Evolutionary conservation across 2,113 vertebrate species (phyloP).

Genomic region (Trachemys scripta): DNA sequence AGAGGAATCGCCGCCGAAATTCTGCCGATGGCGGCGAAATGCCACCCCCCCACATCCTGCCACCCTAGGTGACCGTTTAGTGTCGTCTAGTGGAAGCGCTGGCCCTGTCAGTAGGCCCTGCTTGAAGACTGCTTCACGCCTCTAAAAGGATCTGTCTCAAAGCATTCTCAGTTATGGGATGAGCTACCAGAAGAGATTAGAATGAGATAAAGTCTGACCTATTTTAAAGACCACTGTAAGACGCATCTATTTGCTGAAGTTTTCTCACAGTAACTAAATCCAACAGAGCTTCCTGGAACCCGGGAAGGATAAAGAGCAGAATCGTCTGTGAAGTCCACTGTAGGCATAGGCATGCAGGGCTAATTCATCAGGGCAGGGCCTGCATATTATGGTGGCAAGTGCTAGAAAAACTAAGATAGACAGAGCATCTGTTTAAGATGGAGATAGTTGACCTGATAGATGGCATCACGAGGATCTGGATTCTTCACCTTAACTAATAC

Average conservation of each 20-base stretch:
- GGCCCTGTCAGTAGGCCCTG: not conserved
- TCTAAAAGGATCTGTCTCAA: not conserved
- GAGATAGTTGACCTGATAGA: not conserved
- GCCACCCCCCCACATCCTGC: too few species aligned
- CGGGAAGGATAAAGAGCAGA: not conserved
- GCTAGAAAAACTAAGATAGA: rapidly evolving
- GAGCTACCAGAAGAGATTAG: not conserved
- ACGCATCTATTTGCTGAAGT: not conserved
- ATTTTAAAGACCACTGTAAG: not conserved
- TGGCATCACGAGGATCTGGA: not conserved
- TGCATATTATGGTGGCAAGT: not conserved
- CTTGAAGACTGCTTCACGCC: not conserved
- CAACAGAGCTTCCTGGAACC: not conserved
- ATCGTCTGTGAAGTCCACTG: not conserved
- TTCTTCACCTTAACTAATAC: not conserved
- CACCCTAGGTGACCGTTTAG: too few species aligned
- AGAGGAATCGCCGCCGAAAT: too few species aligned
- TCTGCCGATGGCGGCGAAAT: too few species aligned
- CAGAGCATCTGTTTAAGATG: not conserved
- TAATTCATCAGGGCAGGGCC: not conserved
- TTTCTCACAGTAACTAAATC: not conserved
- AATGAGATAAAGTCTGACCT: rapidly evolving
- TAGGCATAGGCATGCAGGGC: not conserved
- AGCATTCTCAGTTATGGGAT: not conserved
- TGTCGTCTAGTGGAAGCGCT: too few species aligned